Conservation (phyloP, 2,113 vertebrate genomes). For the Corythornis vintsioides region DNA sequence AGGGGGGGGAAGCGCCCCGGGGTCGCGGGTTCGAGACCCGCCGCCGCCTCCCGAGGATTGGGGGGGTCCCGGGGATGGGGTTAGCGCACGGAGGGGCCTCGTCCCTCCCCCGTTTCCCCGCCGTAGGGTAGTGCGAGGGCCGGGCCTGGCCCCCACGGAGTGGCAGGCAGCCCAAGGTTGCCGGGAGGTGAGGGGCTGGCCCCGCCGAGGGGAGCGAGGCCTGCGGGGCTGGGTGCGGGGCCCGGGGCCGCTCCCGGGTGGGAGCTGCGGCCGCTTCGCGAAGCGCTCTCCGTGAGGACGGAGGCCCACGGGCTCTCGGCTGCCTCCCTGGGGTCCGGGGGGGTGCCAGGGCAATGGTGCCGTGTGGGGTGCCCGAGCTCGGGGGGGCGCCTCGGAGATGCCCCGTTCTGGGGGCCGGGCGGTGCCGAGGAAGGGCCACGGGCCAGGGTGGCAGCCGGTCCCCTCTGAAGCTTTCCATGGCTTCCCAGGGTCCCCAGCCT, state of each 20-base stretch:
- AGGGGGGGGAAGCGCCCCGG: accelerated
- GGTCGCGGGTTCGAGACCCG: neutral
- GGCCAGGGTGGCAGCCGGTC: neutral
- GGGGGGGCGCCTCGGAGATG: accelerated
- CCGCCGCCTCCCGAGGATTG: accelerated
- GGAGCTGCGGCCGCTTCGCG: accelerated
- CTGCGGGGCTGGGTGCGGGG: neutral
- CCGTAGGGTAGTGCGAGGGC: accelerated
- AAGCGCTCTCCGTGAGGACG: accelerated
- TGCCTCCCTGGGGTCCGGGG: accelerated
- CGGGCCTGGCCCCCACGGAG: neutral
- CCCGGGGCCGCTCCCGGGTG: no score
- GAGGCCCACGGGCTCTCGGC: no score
- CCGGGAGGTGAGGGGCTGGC: neutral
- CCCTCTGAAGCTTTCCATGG: no score
- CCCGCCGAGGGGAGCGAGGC: accelerated
- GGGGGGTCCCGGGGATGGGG: no score
- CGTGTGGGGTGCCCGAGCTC: neutral
- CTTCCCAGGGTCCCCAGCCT: no score
- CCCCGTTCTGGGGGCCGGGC: accelerated
- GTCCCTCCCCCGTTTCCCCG: accelerated
- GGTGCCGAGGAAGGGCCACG: accelerated
- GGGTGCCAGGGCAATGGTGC: neutral
- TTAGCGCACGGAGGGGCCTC: neutral
- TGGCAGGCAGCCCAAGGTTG: neutral